phyloP scores from a whole-genome alignment of 2,888 invertebrate genomes.

The Bugulina stolonifera region DNA sequence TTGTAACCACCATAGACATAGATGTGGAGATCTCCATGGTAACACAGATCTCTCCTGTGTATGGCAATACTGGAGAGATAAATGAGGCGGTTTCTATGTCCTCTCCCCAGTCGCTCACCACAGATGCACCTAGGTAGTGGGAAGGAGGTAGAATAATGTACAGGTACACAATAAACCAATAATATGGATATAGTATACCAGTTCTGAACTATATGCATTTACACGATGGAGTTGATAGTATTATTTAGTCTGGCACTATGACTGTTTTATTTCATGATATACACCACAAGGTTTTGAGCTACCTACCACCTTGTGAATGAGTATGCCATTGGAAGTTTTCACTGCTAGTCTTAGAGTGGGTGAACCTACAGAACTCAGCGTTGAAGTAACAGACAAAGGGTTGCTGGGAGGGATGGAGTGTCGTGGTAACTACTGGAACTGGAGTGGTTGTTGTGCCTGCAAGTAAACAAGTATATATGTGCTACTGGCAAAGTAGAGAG shows the following conservation, averaged over 20 bases:
- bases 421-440: not conserved
- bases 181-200: too few species aligned
- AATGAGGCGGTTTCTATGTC: not conserved
- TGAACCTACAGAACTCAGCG: conserved; percentile 3
- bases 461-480: too few species aligned
- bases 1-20: not conserved
- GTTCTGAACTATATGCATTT: too few species aligned
- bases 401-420: not conserved
- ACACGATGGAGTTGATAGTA: too few species aligned
- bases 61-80: conserved; percentile 4
- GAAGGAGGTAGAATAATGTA: too few species aligned
- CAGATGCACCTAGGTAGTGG: conserved; percentile 2
- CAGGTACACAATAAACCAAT: too few species aligned
- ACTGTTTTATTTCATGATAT: too few species aligned
- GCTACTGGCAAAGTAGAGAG: too few species aligned
- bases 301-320: not conserved
- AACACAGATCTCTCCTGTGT: not conserved
- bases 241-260: too few species aligned
- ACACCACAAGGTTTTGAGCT: too few species aligned
- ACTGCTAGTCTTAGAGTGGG: not conserved
- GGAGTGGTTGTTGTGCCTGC: not conserved
- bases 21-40: not conserved
- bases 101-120: not conserved
- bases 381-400: not conserved
- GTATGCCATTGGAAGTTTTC: conserved; percentile 18